A percentile compares a stretch with the other conserved stretches of the same genome.
These are phyloP conservation scores for Pseudomugil tenellus DNA, from an alignment of 2,797 vertebrate species.

Conservation along the genomic window DNA sequence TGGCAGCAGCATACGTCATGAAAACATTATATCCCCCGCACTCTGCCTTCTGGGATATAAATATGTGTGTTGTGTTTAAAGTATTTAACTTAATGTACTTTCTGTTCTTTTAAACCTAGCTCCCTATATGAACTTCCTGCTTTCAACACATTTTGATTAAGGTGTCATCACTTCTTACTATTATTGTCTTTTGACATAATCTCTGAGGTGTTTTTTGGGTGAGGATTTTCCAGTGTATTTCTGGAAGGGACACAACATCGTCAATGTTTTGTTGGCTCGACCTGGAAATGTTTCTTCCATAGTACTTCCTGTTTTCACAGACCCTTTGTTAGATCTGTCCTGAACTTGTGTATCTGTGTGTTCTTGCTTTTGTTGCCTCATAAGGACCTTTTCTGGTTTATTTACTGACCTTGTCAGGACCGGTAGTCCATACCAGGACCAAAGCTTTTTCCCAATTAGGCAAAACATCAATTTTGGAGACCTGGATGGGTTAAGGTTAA, in stretches of 20 bases:
- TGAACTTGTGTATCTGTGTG: slow-evolving; percentile 32
- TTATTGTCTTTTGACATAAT: slow-evolving; percentile 23
- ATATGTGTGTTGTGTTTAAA: too few species aligned
- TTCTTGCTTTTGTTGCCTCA: slow-evolving; percentile 5
- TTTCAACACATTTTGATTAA: neutral
- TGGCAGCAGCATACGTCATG: too few species aligned
- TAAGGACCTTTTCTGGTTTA: neutral
- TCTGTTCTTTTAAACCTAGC: neutral
- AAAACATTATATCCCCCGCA: too few species aligned
- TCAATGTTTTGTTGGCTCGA: slow-evolving; percentile 62
- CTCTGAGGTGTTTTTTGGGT: slow-evolving; percentile 11
- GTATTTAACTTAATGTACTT: neutral
- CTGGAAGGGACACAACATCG: slow-evolving; percentile 43
- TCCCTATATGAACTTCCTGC: neutral
- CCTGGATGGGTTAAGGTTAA: neutral
- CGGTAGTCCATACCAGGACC: neutral
- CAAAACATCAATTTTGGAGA: neutral
- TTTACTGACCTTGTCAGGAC: neutral
- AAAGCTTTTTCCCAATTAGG: neutral
- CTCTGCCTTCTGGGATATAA: too few species aligned
- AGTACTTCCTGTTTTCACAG: slow-evolving; percentile 75
- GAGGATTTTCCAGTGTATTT: slow-evolving; percentile 44
- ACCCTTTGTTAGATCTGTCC: slow-evolving; percentile 54
- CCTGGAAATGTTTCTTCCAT: slow-evolving; percentile 71
- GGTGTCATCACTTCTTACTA: neutral